Conservation (phyloP, 2,113 vertebrate genomes). For the Sterrhoptilus dennistouni region DNA sequence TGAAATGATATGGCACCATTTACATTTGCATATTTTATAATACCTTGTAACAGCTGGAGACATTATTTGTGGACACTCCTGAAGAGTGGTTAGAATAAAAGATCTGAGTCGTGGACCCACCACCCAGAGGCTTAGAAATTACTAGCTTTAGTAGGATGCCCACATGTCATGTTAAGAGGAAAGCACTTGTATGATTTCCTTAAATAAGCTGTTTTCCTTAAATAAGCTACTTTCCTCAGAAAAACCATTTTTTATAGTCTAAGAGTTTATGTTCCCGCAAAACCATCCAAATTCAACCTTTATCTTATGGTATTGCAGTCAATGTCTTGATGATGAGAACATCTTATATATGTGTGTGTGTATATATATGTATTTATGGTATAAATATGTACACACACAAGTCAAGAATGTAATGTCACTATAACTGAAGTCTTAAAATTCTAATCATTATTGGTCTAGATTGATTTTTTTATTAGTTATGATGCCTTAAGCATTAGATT, state of each 20-base stretch:
- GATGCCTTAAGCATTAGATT: too few relatives aligned
- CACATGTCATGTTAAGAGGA: neutral
- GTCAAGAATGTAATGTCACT: neutral
- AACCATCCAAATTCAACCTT: neutral
- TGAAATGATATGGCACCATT: fast-evolving
- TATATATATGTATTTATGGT: neutral
- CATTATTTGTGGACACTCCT: neutral
- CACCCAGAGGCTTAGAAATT: neutral
- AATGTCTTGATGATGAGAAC: neutral
- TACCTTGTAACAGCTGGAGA: neutral
- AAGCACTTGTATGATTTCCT: neutral
- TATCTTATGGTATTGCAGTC: neutral
- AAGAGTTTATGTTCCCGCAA: neutral
- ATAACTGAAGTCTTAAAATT: neutral
- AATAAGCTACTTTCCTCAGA: neutral
- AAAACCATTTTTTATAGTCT: neutral
- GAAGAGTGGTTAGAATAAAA: neutral
- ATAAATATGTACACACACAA: neutral
- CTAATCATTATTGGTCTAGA: neutral
- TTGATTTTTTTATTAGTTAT: neutral
- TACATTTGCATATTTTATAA: neutral
- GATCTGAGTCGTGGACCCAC: neutral
- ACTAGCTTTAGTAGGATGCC: fast-evolving
- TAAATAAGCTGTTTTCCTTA: neutral
- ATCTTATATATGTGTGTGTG: neutral